These are phyloP conservation scores for Magallana nippona DNA, from an alignment of 2,888 invertebrate species.

Conservation along the genomic window DNA sequence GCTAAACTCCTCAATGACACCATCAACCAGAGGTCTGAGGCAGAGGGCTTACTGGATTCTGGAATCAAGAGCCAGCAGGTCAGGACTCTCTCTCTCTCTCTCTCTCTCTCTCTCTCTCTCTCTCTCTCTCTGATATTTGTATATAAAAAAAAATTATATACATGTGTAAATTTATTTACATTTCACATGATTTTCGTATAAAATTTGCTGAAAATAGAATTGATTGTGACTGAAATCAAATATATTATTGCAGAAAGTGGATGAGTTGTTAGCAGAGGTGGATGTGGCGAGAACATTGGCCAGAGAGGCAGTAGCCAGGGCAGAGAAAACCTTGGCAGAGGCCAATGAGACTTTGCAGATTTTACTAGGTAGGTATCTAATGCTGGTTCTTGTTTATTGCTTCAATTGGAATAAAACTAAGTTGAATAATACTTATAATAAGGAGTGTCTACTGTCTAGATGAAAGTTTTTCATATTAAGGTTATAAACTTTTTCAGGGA, in stretches of 20 bases:
- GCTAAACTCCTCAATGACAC: conserved; percentile 81
- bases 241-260: conserved; percentile 83
- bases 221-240: not conserved
- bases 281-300: conserved; percentile 86
- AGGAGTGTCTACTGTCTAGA: too few relatives aligned
- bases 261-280: conserved; percentile 89
- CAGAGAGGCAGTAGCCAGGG: conserved; percentile 90
- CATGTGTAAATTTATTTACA: too few relatives aligned
- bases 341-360: conserved; percentile 90
- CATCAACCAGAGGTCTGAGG: conserved; percentile 83
- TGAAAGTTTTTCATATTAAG: too few relatives aligned
- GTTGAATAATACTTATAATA: too few relatives aligned
- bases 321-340: conserved; percentile 89
- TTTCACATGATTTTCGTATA: too few relatives aligned
- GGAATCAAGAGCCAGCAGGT: conserved; percentile 86
- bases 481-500: too few relatives aligned
- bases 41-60: conserved; percentile 80
- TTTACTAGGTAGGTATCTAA: conserved; percentile 81
- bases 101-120: too few relatives aligned
- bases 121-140: too few relatives aligned
- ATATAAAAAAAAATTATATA: too few relatives aligned
- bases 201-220: too few relatives aligned
- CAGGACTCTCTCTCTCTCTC: conserved; percentile 18
- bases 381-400: not conserved
- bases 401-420: not conserved